Evolutionary conservation across 1,140 invertebrate genomes (phyloP), one percentile per base, ranked within the genome.

Genomic region (Leucophenga varia): DNA sequence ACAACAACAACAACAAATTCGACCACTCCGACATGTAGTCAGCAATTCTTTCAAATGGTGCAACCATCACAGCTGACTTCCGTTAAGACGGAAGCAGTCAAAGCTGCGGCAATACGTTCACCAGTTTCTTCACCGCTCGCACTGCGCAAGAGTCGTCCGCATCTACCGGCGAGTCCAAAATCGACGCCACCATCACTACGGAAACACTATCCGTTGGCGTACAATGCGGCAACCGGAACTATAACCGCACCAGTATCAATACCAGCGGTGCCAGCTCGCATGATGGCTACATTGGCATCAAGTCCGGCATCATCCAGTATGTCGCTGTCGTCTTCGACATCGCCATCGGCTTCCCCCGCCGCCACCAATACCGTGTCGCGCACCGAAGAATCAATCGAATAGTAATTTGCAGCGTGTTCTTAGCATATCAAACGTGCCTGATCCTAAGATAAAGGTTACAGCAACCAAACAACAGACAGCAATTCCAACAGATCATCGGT

Each of bases 281-380:
- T 61, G 9, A 58, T 70, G 61, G 42, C 61, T 39, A 59, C 61
- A 13, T 54, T 63, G 13, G 57, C 69, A 10, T 54, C 54, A 2
- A 71, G 67, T 41, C 67, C 71, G 7, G 57, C 54, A 1, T 73
- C 70, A 1, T 69, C 64, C 28, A 52, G 73, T 38, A 72, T 69
- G 31, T 53, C 72, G 14, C 71, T 67, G 1, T 71, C 71, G 4
- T 74, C 67, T 2, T 35, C 42, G 28, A 71, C 65, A 12, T 64
- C 70, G 9, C 70, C 70, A 0, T 72, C 69, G 1, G 59, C 70
- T 2, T 70, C 70, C 5, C n/a, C 68, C 69, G 6, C 70, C 68
- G 7, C 64, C 67, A 3, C 68, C 70, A 1, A 58, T 73, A 22
- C 70, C 69, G 0, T 59, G 60, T 28, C 54, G 70, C 6, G 70